A percentile compares a stretch with the other conserved stretches of the same genome.
Evolutionary conservation across 2,113 vertebrate species (phyloP).

Genomic region (Phylloscopus whistleri): DNA sequence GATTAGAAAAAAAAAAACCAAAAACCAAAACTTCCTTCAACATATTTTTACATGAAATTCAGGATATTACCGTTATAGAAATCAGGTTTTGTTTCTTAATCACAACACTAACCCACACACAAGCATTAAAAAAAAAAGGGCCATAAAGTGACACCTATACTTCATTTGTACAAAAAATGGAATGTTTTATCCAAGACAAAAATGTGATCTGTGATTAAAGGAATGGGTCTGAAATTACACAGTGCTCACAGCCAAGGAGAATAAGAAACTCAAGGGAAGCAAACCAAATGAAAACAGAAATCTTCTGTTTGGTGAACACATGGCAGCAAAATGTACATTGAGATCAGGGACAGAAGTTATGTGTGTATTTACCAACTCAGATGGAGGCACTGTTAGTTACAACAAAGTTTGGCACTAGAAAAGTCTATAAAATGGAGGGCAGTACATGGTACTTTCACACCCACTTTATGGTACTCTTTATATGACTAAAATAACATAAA

Average conservation of each 20-base stretch:
- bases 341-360: not conserved
- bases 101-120: not conserved
- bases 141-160: not conserved
- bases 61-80: not conserved
- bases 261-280: not conserved
- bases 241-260: not conserved
- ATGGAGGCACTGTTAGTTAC: not conserved
- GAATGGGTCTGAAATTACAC: not conserved
- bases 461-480: not conserved
- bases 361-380: not conserved
- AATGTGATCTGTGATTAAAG: not conserved
- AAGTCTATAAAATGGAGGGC: not conserved
- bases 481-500: not conserved
- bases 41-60: not conserved
- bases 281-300: not conserved
- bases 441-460: not conserved
- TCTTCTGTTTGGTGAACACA: not conserved
- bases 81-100: not conserved
- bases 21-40: not conserved
- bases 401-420: not conserved
- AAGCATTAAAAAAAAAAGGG: not conserved
- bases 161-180: not conserved
- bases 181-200: conserved; percentile 1
- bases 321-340: not conserved
- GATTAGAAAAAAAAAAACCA: not conserved